These are phyloP conservation scores for Rapana venosa DNA, from an alignment of 2,888 invertebrate genomes.

Conservation along the genomic window DNA sequence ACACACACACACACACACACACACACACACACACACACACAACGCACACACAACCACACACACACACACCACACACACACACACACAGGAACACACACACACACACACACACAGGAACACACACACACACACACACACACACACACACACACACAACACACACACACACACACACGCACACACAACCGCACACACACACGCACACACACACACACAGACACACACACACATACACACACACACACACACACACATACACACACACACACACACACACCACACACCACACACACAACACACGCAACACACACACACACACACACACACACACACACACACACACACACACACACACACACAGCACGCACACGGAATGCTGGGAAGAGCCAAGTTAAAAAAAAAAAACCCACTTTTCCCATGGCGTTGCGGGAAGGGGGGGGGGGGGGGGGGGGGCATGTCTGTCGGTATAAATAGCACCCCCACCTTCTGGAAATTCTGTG, in stretches of 20 bases:
- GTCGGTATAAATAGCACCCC: too few species aligned
- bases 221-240: conserved; percentile 23
- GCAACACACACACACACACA: too few species aligned
- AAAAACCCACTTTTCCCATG: background rate
- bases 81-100: too few species aligned
- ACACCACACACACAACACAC: background rate
- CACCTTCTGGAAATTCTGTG: too few species aligned
- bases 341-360: too few species aligned
- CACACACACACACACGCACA: background rate
- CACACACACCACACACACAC: too few species aligned
- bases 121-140: background rate
- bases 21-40: background rate
- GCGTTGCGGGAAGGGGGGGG: background rate
- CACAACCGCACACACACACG: background rate
- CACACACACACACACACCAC: conserved; percentile 12
- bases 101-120: too few species aligned
- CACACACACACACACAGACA: conserved; percentile 26
- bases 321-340: too few species aligned
- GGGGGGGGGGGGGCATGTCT: background rate
- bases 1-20: background rate
- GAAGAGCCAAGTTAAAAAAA: too few species aligned
- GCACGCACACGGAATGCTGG: too few species aligned
- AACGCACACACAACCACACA: background rate
- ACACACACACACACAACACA: background rate
- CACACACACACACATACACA: conserved; percentile 1